Base-by-base conservation (phyloP, 2,113 vertebrate species). In the Polypterus senegalus region DNA sequence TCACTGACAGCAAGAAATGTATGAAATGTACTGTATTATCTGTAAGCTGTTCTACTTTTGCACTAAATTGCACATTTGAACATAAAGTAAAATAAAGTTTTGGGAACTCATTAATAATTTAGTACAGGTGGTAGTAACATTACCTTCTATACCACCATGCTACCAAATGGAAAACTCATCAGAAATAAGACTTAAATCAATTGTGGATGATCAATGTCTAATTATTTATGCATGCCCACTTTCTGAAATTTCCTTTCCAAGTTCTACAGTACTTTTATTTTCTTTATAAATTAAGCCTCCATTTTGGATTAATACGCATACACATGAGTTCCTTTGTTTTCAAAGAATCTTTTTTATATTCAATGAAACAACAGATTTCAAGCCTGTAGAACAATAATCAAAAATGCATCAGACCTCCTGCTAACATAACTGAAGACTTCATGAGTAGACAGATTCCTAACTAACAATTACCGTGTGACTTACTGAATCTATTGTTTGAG, bases 401-500 rank as follows among this genome's bases (percentile, higher is more conserved):
- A 85, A 71, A 81, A 78, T 77, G 77, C 77, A 69, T 81, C 58
- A 82, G 67, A 85, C 86, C 93, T 94, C 91, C 91, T 93, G 91
- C 81, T 70, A 62, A 71, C 70, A 74, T 68, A 75, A 73, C 81
- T 76, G 80, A 81, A 87, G 88, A 93, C 89, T 88, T 90, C 92
- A 91, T 90, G 90, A 91, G 85, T 74, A 67, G 69, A 91, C 89
- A 92, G 82, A 95, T 89, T 91, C 88, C 82, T 83, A 77, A 83
- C 83, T 78, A 83, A 62, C 67, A 82, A 81, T 74, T 77, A n/a
- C n/a, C 65, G 69, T 9, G 84, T 83, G 84, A 82, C 87, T 91
- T 86, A 87, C 67, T 2, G 58, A 63, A 60, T 67, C 69, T 72
- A 91, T 93, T 94, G 88, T 92, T 78, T 52, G 72, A 62, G 74